Percentiles rank a stretch among this genome's conserved stretches.
Conservation (phyloP, 2,113 vertebrate genomes). For the Burhinus oedicnemus region DNA sequence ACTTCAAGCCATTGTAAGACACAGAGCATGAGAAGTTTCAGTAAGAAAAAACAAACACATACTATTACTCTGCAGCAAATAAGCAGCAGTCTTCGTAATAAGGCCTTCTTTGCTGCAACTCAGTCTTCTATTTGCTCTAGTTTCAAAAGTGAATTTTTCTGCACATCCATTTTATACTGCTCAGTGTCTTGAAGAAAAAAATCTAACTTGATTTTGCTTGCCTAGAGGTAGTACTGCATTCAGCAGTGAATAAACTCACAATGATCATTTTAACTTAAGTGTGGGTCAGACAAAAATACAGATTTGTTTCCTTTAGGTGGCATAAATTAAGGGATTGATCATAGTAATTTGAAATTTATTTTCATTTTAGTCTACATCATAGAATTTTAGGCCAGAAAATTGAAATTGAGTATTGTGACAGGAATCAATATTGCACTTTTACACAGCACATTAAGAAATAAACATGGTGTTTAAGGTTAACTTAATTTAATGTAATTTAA, state of each 20-base stretch:
- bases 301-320: conserved; percentile 83
- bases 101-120: conserved; percentile 71
- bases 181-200: conserved; percentile 81
- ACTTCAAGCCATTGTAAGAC: conserved; percentile 76
- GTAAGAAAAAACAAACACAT: conserved; percentile 67
- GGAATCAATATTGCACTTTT: not conserved
- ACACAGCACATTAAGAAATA: conserved; percentile 6
- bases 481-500: not conserved
- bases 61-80: conserved; percentile 75
- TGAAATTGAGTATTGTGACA: not conserved
- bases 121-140: conserved; percentile 59
- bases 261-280: conserved; percentile 71
- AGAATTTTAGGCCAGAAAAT: conserved; percentile 2
- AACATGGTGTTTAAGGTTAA: not conserved
- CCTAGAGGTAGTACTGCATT: conserved; percentile 61
- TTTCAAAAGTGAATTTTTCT: conserved; percentile 66
- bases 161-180: conserved; percentile 71
- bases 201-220: conserved; percentile 60
- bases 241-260: conserved; percentile 70
- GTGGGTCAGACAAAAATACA: conserved; percentile 85
- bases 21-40: conserved; percentile 80
- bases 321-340: conserved; percentile 41
- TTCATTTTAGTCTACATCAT: not conserved
- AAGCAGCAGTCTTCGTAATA: conserved; percentile 68
- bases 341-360: not conserved